These are phyloP conservation scores for Acanthornis magna DNA, from an alignment of 2,797 vertebrate genomes.

Conservation along the genomic window DNA sequence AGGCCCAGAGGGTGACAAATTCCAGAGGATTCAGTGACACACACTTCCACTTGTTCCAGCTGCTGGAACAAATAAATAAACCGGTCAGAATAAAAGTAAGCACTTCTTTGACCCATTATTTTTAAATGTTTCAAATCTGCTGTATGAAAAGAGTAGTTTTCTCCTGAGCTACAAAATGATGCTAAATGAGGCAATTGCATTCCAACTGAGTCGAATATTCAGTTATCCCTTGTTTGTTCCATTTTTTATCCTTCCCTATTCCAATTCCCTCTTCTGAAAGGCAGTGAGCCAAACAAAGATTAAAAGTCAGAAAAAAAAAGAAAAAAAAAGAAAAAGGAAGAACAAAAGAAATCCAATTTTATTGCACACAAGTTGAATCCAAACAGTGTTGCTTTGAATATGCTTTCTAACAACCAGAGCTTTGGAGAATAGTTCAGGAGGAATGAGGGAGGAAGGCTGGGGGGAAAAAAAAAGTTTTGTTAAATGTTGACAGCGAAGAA, in stretches of 20 bases:
- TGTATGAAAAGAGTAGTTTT: background rate
- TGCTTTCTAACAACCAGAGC: background rate
- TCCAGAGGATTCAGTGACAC: background rate
- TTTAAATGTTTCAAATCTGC: background rate
- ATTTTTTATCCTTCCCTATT: background rate
- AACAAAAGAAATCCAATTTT: background rate
- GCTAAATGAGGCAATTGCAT: constrained; percentile 27
- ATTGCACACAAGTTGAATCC: background rate
- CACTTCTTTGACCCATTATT: background rate
- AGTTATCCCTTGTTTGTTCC: background rate
- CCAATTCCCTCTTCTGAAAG: background rate
- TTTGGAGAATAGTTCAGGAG: background rate
- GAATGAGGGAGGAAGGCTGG: background rate
- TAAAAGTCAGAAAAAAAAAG: background rate
- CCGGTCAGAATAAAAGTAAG: background rate
- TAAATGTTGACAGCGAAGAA: background rate
- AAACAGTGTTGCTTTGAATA: background rate
- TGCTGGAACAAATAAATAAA: no score
- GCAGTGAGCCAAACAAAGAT: background rate
- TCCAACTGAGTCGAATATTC: background rate
- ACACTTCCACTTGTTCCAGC: background rate
- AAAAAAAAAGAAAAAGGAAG: background rate
- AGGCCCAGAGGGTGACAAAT: background rate
- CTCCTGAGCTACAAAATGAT: background rate
- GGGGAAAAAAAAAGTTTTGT: background rate